Percentiles rank a stretch among this genome's conserved stretches.
These are phyloP conservation scores for Drosophila dives DNA, from an alignment of 2,888 invertebrate species.

Conservation along the genomic window DNA sequence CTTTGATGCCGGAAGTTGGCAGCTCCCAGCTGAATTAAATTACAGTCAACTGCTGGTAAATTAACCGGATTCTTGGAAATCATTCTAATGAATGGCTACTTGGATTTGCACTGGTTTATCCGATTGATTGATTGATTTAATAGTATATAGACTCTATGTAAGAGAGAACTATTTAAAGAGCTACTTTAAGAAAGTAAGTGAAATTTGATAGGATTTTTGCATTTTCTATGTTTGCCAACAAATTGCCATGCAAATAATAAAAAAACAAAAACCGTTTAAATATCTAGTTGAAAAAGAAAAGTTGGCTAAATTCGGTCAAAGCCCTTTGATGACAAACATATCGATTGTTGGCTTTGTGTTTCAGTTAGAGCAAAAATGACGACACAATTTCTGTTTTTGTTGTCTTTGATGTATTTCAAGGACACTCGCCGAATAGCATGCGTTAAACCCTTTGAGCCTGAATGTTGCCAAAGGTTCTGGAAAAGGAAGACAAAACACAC, in stretches of 20 bases:
- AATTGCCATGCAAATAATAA: too few species aligned
- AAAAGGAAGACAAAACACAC: conserved; percentile 42
- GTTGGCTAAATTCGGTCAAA: background rate
- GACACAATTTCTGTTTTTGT: conserved; percentile 35
- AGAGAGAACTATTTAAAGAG: background rate
- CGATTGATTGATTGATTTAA: conserved; percentile 33
- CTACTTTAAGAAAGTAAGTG: background rate
- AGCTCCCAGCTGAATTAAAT: conserved; percentile 39
- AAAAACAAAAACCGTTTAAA: background rate
- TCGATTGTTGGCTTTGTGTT: conserved; percentile 7
- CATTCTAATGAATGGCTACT: background rate
- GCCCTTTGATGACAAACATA: background rate
- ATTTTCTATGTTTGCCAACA: background rate
- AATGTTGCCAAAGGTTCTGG: conserved; percentile 43
- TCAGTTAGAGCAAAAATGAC: conserved; percentile 10
- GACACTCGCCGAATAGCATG: conserved; percentile 28
- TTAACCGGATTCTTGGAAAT: conserved; percentile 49
- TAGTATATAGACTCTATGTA: conserved; percentile 1
- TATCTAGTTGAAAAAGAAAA: background rate
- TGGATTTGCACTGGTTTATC: conserved; percentile 13
- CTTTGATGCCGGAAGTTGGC: conserved; percentile 42
- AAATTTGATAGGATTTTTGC: background rate
- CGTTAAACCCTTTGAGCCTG: conserved; percentile 49
- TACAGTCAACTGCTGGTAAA: conserved; percentile 55
- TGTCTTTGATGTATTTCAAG: conserved; percentile 55